Evolutionary conservation across 2,113 vertebrate genomes (phyloP).

Genomic region (Haemorhous mexicanus): DNA sequence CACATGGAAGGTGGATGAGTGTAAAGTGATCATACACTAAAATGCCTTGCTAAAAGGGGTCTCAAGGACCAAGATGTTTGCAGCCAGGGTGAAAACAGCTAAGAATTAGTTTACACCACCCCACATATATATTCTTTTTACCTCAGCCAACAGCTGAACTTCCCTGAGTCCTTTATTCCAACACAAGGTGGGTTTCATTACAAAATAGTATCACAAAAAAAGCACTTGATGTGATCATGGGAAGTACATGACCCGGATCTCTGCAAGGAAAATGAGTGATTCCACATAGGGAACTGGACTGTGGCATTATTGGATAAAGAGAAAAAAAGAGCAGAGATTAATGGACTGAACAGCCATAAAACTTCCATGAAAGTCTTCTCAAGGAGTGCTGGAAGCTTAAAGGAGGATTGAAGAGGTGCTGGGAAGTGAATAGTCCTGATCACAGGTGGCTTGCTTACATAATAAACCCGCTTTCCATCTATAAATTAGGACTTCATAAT

Average conservation of each 20-base stretch:
- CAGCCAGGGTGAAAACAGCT: neutral
- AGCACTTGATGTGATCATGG: neutral
- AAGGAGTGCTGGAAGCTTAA: conserved; percentile 3
- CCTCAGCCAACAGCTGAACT: neutral
- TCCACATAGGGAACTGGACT: neutral
- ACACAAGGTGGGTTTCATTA: neutral
- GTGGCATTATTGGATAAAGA: neutral
- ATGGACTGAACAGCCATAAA: conserved; percentile 9
- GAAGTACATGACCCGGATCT: neutral
- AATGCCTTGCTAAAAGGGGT: neutral
- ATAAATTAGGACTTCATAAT: neutral
- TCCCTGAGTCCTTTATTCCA: neutral
- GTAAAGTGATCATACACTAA: neutral
- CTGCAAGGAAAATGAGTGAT: neutral
- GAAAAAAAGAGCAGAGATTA: neutral
- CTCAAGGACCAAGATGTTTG: neutral
- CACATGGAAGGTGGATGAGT: neutral
- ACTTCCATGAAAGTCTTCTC: conserved; percentile 2
- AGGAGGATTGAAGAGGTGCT: neutral
- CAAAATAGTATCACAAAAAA: neutral
- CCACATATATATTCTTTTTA: fast-evolving
- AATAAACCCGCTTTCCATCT: neutral
- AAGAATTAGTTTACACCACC: neutral
- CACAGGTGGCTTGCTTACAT: neutral
- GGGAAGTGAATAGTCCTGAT: neutral